A percentile compares a stretch with the other conserved stretches of the same genome.
phyloP scores from a whole-genome alignment of 2,113 vertebrate species.

The Tupaia chinensis region DNA sequence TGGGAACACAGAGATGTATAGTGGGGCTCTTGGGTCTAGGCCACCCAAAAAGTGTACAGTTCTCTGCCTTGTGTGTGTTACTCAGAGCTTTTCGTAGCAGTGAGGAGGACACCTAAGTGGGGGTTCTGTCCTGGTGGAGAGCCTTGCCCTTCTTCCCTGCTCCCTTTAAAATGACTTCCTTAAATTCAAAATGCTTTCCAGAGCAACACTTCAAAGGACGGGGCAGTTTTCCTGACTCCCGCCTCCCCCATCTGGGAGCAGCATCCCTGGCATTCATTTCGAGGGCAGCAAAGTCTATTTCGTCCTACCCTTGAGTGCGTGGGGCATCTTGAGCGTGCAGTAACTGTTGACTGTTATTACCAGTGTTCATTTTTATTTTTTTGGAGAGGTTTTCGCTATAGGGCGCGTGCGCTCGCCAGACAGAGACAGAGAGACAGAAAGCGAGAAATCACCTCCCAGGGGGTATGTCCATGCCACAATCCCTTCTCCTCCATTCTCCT shows the following conservation, averaged over 20 bases:
- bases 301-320: not conserved
- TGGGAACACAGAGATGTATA: rapidly evolving
- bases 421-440: too few relatives aligned
- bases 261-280: not conserved
- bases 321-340: rapidly evolving
- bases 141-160: not conserved
- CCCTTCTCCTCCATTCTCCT: too few relatives aligned
- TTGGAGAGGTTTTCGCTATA: too few relatives aligned
- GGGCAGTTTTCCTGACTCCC: not conserved
- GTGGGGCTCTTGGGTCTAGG: not conserved
- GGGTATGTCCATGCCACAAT: too few relatives aligned
- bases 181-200: not conserved
- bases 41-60: not conserved
- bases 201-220: not conserved
- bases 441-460: too few relatives aligned
- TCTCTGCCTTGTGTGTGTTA: not conserved
- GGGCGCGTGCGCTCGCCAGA: too few relatives aligned
- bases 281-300: not conserved
- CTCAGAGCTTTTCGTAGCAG: not conserved
- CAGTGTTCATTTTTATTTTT: not conserved
- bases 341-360: not conserved
- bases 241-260: not conserved
- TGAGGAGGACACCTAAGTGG: not conserved
- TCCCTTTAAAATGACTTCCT: not conserved
- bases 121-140: not conserved